Percentiles rank a stretch among this genome's conserved stretches.
Evolutionary conservation across 2,888 invertebrate species (phyloP).

Genomic region (Clitarchus hookeri): DNA sequence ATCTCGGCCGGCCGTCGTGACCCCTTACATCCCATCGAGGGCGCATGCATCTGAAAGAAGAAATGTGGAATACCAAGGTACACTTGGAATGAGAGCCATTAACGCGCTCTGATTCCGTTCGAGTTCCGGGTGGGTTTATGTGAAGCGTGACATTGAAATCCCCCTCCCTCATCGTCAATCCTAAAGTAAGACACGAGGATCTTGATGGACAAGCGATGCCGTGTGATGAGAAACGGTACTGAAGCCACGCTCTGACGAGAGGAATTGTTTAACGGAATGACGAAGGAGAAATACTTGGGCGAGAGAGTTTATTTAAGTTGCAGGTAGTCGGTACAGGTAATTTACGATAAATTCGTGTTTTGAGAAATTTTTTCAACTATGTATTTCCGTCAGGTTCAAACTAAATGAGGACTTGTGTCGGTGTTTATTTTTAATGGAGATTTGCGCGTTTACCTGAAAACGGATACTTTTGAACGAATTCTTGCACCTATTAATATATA

Average conservation of each 20-base stretch:
- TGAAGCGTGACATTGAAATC: background rate
- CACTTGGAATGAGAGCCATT: background rate
- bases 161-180: background rate
- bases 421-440: too few species aligned
- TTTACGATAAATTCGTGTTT: too few species aligned
- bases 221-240: background rate
- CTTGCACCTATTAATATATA: too few species aligned
- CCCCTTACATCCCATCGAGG: background rate
- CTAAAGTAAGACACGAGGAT: too few species aligned
- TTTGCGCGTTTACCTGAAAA: too few species aligned
- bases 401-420: too few species aligned
- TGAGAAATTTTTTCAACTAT: too few species aligned
- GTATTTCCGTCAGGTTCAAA: too few species aligned
- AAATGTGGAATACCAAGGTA: too few species aligned
- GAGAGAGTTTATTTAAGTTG: background rate
- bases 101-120: constrained; percentile 5
- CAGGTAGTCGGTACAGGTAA: too few species aligned
- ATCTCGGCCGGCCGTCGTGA: background rate
- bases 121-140: background rate
- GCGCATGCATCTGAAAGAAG: background rate
- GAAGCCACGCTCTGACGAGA: background rate
- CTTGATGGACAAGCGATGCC: background rate
- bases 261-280: background rate
- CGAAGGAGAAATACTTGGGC: background rate
- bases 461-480: too few species aligned